Evolutionary conservation across 2,113 vertebrate genomes (phyloP).

Genomic region (Calyptommatus sinebrachiatus): DNA sequence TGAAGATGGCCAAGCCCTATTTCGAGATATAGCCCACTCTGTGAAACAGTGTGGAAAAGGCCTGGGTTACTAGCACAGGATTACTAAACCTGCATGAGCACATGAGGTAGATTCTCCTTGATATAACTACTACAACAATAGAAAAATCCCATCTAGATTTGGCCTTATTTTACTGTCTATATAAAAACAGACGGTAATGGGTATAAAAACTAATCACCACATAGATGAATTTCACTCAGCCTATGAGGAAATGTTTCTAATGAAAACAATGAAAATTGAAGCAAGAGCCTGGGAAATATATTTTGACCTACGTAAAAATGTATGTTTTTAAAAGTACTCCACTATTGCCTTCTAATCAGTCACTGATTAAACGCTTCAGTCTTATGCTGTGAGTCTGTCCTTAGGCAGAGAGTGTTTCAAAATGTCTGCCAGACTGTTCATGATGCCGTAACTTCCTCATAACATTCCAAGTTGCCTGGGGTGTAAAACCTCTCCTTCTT

Average conservation of each 20-base stretch:
- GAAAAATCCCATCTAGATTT: neutral
- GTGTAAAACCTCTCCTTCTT: slow-evolving; percentile 22
- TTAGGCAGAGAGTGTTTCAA: slow-evolving; percentile 24
- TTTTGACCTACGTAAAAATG: slow-evolving; percentile 4
- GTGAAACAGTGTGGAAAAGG: no score
- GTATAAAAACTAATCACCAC: neutral
- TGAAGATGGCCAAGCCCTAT: no score
- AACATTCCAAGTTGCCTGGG: slow-evolving; percentile 32
- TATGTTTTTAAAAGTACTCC: slow-evolving; percentile 17
- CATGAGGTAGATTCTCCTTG: no score
- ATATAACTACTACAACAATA: no score
- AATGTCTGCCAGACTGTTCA: slow-evolving; percentile 25
- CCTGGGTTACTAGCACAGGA: no score
- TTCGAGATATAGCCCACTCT: no score
- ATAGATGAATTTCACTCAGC: neutral
- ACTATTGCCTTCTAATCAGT: slow-evolving; percentile 5
- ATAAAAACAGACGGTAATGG: neutral
- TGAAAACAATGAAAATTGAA: slow-evolving; percentile 8
- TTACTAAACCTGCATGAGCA: no score
- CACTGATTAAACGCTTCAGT: slow-evolving; percentile 13
- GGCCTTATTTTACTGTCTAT: neutral
- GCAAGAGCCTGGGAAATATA: neutral
- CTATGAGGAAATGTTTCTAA: neutral
- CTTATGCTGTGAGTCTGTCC: neutral
- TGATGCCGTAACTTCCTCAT: slow-evolving; percentile 21